Base-by-base conservation (phyloP, 1,140 invertebrate genomes). In the Propsilocerus akamusi region DNA sequence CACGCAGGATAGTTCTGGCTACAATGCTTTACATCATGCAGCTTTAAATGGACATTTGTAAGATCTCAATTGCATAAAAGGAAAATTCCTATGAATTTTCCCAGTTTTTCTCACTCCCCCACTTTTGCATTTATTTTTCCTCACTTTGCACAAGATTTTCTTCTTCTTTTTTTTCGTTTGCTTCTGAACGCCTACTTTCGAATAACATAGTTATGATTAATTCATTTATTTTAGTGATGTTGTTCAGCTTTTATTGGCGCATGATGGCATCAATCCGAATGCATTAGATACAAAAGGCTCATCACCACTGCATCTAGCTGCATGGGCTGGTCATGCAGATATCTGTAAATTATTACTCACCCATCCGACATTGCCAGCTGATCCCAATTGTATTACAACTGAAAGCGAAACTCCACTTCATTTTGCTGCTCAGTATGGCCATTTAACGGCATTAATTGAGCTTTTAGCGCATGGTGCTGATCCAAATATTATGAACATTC, bases 391-490 rank as follows among this genome's bases (percentile, higher is more conserved):
- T 28, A 74, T 94, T 85, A 97, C 93, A 48, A 79, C 83, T 58
- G 86, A 91, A 65, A 84, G 88, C 57, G 93, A 97, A 66, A 95
- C 93, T 22, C 84, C 93, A 11, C 70, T 98, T 53, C 88, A 97
- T 61, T 90, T 85, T 63, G 92, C 93, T 1, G 84, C 92, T 48
- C 92, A 97, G 64, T 94, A 93, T 68, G 94, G 93, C 7, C 89
- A 95, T 64, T 83, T 82, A 47, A 77, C 79, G 51, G 89, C 93
- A n/a, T 83, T 97, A 46, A 75, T 76, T 26, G 76, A 91, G 58
- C 74, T 98, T 53, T 69, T 97, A 49, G 75, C 90, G 54, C 77
- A 85, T 56, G 80, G 83, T 53, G 91, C 89, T 54, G 89, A 97
- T 74, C 87, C 92, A 23, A 81, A 79, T 53, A 81, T 97, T 56